Evolutionary conservation across 2,113 vertebrate genomes (phyloP).

Genomic region (Notarius quadriscutis): DNA sequence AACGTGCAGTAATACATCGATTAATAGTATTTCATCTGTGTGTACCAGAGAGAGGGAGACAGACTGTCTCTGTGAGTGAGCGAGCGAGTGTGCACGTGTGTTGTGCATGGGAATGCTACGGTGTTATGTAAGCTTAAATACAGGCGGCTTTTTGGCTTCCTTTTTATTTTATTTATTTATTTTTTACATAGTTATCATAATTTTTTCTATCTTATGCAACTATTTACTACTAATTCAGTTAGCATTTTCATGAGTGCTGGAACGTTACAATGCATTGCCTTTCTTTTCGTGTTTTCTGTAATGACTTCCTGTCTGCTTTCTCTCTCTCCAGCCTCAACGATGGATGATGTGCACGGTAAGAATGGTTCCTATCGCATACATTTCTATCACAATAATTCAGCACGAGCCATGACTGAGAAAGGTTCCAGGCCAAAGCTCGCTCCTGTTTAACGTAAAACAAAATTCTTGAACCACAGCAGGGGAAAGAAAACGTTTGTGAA

Average conservation of each 20-base stretch:
- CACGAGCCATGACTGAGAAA: conserved; percentile 9
- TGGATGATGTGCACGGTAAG: conserved; percentile 64
- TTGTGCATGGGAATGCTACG: conserved; percentile 19
- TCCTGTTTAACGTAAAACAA: not conserved
- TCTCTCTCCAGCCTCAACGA: conserved; percentile 62
- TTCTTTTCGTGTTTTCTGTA: not conserved
- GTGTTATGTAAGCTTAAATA: conserved; percentile 8
- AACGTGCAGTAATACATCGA: not conserved
- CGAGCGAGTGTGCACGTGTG: not conserved
- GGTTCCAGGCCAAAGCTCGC: not conserved
- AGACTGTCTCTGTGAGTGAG: not conserved
- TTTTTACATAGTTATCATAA: too few relatives aligned
- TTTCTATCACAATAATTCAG: not conserved
- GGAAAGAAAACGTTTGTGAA: conserved; percentile 32
- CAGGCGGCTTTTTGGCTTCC: not conserved
- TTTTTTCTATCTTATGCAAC: too few relatives aligned
- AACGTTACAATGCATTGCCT: not conserved
- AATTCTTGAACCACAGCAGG: conserved; percentile 4
- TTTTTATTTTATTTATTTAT: not conserved
- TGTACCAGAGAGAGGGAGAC: too few relatives aligned
- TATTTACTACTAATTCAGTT: too few relatives aligned
- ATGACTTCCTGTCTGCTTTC: conserved; percentile 14
- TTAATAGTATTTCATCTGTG: not conserved
- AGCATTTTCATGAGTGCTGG: not conserved
- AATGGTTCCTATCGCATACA: conserved; percentile 28